Conservation (phyloP, 2,888 invertebrate species). For the Tenthredo distinguenda region DNA sequence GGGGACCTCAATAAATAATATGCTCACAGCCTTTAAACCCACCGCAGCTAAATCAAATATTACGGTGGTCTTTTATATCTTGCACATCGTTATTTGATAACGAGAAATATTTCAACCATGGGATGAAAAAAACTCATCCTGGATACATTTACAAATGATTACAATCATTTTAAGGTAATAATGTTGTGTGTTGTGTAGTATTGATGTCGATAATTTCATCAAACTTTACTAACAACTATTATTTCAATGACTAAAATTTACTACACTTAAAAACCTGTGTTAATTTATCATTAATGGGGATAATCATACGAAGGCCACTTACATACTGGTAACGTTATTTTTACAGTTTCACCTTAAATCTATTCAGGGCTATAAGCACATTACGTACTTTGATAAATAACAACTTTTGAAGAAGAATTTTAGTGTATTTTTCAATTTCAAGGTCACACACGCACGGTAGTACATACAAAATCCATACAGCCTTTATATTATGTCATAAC, state of each 20-base stretch:
- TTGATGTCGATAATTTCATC: not conserved
- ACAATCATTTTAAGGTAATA: constrained; percentile 40
- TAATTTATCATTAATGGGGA: constrained; percentile 12
- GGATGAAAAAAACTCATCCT: constrained; percentile 35
- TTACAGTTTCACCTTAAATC: constrained; percentile 36
- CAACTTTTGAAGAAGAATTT: constrained; percentile 71
- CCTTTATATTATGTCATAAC: constrained; percentile 66
- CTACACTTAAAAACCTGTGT: constrained; percentile 21
- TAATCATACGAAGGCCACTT: constrained; percentile 39
- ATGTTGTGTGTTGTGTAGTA: constrained; percentile 37
- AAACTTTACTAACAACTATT: constrained; percentile 18
- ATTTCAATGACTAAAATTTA: constrained; percentile 22
- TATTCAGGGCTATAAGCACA: constrained; percentile 66
- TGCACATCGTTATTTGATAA: constrained; percentile 24
- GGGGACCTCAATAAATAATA: constrained; percentile 34
- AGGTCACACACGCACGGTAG: constrained; percentile 70
- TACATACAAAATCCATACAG: constrained; percentile 72
- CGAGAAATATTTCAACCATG: constrained; percentile 28
- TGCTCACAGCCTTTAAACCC: constrained; percentile 66
- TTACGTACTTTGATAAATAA: constrained; percentile 69
- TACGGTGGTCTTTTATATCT: constrained; percentile 18
- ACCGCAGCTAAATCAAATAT: constrained; percentile 44
- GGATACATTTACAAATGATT: constrained; percentile 44
- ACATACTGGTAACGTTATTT: constrained; percentile 45
- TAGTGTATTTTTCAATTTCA: constrained; percentile 70